Percentiles rank a stretch among this genome's conserved stretches.
Evolutionary conservation across 2,113 vertebrate species (phyloP).

Genomic region (Arizona elegans): DNA sequence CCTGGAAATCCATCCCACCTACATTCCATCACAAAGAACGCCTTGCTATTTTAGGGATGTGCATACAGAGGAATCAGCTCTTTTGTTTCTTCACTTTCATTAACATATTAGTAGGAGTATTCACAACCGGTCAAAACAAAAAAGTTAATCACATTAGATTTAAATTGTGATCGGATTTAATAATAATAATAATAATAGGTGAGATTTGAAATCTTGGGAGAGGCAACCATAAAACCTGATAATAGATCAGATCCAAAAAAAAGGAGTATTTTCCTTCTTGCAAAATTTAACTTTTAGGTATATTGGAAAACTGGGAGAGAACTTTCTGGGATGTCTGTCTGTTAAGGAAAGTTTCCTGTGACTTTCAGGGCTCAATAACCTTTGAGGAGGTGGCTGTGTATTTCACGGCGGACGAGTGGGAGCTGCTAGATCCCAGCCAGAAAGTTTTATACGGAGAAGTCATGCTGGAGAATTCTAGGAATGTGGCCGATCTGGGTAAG

Average conservation of each 20-base stretch:
- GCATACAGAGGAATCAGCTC: too few relatives aligned
- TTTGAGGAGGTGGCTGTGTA: neutral
- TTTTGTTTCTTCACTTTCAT: too few relatives aligned
- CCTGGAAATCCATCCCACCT: too few relatives aligned
- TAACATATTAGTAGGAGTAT: too few relatives aligned
- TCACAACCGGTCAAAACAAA: too few relatives aligned
- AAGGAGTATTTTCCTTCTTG: neutral
- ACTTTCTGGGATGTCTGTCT: neutral
- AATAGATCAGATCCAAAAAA: neutral
- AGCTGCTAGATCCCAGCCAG: neutral
- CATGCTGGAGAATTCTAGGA: neutral
- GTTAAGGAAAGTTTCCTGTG: neutral
- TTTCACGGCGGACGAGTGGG: neutral
- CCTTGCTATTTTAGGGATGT: too few relatives aligned
- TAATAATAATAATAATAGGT: too few relatives aligned
- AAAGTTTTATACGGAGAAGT: neutral
- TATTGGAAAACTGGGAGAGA: neutral
- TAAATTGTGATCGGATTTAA: too few relatives aligned
- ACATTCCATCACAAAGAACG: too few relatives aligned
- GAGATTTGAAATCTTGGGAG: neutral
- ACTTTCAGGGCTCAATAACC: neutral
- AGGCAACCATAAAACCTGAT: neutral
- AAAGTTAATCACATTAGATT: too few relatives aligned
- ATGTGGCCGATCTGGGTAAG: neutral
- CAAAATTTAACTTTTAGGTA: neutral